Evolutionary conservation across 2,888 invertebrate genomes (phyloP).

Genomic region (Tridacna gigas): DNA sequence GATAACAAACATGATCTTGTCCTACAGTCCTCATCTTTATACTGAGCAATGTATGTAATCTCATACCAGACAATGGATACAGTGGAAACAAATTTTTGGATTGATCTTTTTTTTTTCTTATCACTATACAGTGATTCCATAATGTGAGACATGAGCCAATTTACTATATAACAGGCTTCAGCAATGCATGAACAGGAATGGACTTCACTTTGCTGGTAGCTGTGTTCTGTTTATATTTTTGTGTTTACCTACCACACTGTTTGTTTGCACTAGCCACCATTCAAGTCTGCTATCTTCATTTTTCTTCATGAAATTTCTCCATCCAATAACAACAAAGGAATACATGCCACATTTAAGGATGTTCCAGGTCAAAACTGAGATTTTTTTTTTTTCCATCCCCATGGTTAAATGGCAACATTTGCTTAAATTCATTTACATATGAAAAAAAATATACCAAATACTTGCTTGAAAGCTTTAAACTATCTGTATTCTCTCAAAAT

Average conservation of each 20-base stretch:
- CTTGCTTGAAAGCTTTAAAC: constrained; percentile 21
- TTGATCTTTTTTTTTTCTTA: no score
- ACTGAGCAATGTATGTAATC: background rate
- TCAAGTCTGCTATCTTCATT: constrained; percentile 23
- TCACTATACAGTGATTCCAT: no score
- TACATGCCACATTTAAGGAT: constrained; percentile 13
- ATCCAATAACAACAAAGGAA: constrained; percentile 11
- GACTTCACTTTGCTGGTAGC: background rate
- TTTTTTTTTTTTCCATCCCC: background rate
- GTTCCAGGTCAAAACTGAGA: background rate
- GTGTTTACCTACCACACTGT: constrained; percentile 18
- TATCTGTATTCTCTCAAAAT: constrained; percentile 21
- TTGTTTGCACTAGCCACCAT: background rate
- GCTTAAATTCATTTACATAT: background rate
- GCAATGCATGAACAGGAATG: background rate
- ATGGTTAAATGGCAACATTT: background rate
- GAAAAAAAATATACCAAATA: constrained; percentile 8
- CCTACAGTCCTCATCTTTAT: background rate
- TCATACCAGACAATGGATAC: background rate
- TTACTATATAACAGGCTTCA: background rate
- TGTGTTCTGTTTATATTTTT: constrained; percentile 17
- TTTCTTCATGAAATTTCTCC: constrained; percentile 18
- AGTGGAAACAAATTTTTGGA: background rate
- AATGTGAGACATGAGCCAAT: no score
- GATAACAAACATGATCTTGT: background rate